These are phyloP conservation scores for Platycnemis pennipes DNA, from an alignment of 2,888 invertebrate genomes.

Conservation along the genomic window DNA sequence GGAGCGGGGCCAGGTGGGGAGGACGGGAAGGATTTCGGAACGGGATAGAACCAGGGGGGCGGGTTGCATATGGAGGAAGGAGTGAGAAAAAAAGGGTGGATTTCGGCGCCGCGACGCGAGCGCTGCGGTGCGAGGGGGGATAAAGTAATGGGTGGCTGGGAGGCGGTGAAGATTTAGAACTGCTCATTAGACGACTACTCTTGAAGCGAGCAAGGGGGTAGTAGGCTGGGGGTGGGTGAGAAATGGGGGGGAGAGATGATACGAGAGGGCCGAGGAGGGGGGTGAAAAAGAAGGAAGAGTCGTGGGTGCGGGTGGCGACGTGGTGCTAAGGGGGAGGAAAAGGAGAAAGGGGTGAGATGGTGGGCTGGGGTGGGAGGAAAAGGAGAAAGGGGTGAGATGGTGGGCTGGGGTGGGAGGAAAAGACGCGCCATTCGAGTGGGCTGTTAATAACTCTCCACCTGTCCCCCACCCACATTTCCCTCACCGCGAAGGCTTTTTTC, in stretches of 20 bases:
- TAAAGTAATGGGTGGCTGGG: not conserved
- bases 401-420: not conserved
- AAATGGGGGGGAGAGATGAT: not conserved
- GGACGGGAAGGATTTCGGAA: not conserved
- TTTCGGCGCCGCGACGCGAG: constrained; percentile 1
- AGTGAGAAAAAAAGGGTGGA: not conserved
- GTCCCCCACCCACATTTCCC: not conserved
- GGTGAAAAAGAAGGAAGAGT: not conserved
- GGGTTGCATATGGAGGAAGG: not conserved
- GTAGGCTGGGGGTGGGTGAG: not conserved
- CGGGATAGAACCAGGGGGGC: not conserved
- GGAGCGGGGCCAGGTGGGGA: not conserved
- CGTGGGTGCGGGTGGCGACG: not conserved
- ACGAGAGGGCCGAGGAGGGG: not conserved
- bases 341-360: no score
- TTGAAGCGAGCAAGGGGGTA: not conserved
- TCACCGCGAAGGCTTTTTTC: not conserved
- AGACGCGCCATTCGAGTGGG: not conserved
- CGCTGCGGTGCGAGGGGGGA: not conserved
- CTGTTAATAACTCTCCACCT: constrained; percentile 18
- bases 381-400: no score
- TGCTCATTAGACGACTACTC: constrained; percentile 26
- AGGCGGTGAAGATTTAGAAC: constrained; percentile 15
- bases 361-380: not conserved
- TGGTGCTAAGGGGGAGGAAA: not conserved